phyloP scores from a whole-genome alignment of 2,888 invertebrate genomes.

The Leptogaster cylindrica region DNA sequence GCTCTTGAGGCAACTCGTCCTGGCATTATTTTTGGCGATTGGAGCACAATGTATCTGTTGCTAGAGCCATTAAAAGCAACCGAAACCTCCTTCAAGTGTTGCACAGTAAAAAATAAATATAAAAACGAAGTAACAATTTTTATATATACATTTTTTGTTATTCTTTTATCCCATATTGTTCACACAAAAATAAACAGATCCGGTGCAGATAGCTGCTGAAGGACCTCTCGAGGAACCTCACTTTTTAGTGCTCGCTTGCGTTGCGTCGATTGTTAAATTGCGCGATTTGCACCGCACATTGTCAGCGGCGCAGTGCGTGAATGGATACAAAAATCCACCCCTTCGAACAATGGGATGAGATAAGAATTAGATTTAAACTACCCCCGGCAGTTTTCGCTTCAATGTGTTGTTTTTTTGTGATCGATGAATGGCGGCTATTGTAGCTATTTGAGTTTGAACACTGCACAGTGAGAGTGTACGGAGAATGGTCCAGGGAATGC shows the following conservation, averaged over 20 bases:
- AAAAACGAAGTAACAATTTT: too few relatives aligned
- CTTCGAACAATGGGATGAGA: slow-evolving; percentile 35
- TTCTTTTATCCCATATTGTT: slow-evolving; percentile 9
- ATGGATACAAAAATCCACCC: background rate
- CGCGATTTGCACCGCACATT: slow-evolving; percentile 37
- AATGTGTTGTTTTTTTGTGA: slow-evolving; percentile 28
- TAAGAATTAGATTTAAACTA: slow-evolving; percentile 42
- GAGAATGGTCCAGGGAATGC: too few relatives aligned
- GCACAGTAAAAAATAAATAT: slow-evolving; percentile 14
- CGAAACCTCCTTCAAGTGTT: slow-evolving; percentile 14
- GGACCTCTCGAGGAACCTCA: slow-evolving; percentile 34
- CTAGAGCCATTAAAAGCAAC: background rate
- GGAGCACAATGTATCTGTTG: background rate
- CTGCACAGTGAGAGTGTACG: too few relatives aligned
- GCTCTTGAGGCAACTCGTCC: background rate
- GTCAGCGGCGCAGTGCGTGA: background rate
- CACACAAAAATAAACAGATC: slow-evolving; percentile 37
- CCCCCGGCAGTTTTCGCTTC: slow-evolving; percentile 18
- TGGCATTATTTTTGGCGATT: too few relatives aligned
- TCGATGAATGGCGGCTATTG: slow-evolving; percentile 18
- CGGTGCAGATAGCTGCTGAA: slow-evolving; percentile 25
- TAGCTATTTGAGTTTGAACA: slow-evolving; percentile 6
- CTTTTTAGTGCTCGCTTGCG: background rate
- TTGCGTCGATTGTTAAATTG: slow-evolving; percentile 37
- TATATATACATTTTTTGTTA: too few relatives aligned